These are phyloP conservation scores for Paraplagusia blochii DNA, from an alignment of 2,113 vertebrate genomes.

Conservation along the genomic window DNA sequence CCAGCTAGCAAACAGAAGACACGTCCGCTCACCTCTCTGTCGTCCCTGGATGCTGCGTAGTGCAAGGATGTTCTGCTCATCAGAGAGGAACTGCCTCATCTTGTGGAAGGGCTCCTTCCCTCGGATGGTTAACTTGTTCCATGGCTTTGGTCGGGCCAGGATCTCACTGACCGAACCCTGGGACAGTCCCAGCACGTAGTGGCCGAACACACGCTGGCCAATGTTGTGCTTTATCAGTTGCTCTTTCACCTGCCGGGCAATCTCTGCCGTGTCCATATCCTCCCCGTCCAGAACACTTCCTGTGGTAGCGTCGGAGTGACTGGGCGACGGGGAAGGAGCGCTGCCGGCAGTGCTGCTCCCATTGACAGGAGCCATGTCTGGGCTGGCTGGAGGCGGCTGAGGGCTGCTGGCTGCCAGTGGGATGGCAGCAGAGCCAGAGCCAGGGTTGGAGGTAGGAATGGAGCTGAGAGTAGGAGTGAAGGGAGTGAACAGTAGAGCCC, in stretches of 20 bases:
- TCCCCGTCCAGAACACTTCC: conserved; percentile 87
- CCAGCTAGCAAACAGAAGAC: conserved; percentile 1
- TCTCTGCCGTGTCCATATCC: conserved; percentile 95
- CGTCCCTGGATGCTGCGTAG: conserved; percentile 95
- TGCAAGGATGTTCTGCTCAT: conserved; percentile 96
- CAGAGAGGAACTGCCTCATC: conserved; percentile 98
- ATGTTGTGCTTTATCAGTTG: conserved; percentile 99
- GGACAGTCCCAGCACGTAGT: conserved; percentile 94
- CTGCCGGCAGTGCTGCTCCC: conserved; percentile 83
- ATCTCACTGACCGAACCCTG: conserved; percentile 98
- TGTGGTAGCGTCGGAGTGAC: conserved; percentile 85
- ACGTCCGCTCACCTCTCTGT: conserved; percentile 88
- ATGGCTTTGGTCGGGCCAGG: conserved; percentile 93
- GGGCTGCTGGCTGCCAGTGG: conserved; percentile 90
- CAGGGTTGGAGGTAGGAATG: conserved; percentile 74
- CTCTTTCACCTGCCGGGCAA: conserved; percentile 96
- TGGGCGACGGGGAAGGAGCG: conserved; percentile 84
- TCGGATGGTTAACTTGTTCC: conserved; percentile 94
- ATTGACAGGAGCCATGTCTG: conserved; percentile 82
- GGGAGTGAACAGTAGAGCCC: conserved; percentile 89
- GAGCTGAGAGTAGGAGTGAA: conserved; percentile 70
- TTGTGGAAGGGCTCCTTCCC: conserved; percentile 98
- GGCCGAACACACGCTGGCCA: conserved; percentile 95
- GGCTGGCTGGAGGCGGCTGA: conserved; percentile 78
- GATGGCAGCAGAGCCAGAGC: conserved; percentile 88